Conservation (phyloP, 2,888 invertebrate genomes). For the Neria commutata region DNA sequence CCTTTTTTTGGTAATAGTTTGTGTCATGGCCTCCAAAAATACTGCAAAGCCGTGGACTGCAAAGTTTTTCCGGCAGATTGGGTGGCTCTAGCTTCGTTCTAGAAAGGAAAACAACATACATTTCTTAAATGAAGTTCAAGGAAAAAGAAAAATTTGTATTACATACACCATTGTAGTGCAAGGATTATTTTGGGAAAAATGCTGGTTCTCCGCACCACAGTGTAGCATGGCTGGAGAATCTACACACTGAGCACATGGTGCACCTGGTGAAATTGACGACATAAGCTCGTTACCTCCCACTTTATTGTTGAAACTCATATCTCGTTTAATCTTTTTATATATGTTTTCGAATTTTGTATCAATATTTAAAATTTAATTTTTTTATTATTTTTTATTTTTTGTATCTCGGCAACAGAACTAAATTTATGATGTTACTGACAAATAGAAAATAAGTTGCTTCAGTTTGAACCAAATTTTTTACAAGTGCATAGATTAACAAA, state of each 20-base stretch:
- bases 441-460: too few species aligned
- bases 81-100: not conserved
- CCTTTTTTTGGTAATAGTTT: not conserved
- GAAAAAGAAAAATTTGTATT: not conserved
- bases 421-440: too few species aligned
- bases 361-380: not conserved
- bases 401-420: too few species aligned
- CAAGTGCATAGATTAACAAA: too few species aligned
- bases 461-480: too few species aligned
- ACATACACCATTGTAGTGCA: not conserved
- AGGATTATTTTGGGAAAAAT: too few species aligned
- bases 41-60: not conserved
- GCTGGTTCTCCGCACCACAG: too few species aligned
- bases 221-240: too few species aligned
- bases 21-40: not conserved
- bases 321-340: too few species aligned
- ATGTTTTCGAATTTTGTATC: not conserved
- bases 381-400: not conserved
- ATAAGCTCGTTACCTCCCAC: not conserved
- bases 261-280: not conserved
- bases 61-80: not conserved
- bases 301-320: not conserved
- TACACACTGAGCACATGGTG: not conserved
- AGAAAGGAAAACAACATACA: not conserved
- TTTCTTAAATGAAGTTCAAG: not conserved